Percentiles rank a stretch among this genome's conserved stretches.
phyloP scores from a whole-genome alignment of 1,140 invertebrate species.

The Pectinophora gossypiella region DNA sequence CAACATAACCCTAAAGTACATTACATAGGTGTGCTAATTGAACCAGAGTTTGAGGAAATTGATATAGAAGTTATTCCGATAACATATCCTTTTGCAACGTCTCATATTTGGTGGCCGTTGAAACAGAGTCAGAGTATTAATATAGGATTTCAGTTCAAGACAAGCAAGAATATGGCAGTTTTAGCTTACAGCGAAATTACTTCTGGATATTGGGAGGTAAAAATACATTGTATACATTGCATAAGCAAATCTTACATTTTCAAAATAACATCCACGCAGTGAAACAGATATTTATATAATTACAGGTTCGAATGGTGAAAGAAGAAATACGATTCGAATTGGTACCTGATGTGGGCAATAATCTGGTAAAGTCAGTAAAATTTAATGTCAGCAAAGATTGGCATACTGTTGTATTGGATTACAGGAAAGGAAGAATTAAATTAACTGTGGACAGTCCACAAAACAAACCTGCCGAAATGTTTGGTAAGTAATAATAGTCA shows the following conservation, averaged over 20 bases:
- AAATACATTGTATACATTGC: too few species aligned
- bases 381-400: slow-evolving; percentile 84
- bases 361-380: slow-evolving; percentile 86
- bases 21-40: slow-evolving; percentile 84
- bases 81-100: slow-evolving; percentile 92
- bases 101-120: slow-evolving; percentile 90
- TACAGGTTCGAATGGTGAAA: slow-evolving; percentile 83
- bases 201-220: slow-evolving; percentile 91
- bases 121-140: slow-evolving; percentile 82
- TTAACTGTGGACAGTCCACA: slow-evolving; percentile 83
- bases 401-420: slow-evolving; percentile 87
- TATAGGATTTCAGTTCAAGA: slow-evolving; percentile 92
- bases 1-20: slow-evolving; percentile 88
- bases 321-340: slow-evolving; percentile 90
- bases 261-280: background rate
- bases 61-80: slow-evolving; percentile 93
- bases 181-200: slow-evolving; percentile 89
- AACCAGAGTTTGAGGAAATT: slow-evolving; percentile 88
- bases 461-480: slow-evolving; percentile 81
- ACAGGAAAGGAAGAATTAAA: slow-evolving; percentile 83
- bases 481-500: slow-evolving; percentile 57
- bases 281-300: slow-evolving; percentile 5
- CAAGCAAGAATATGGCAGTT: slow-evolving; percentile 87
- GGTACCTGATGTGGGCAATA: slow-evolving; percentile 81
- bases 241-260: slow-evolving; percentile 15